These are phyloP conservation scores for Notocelia uddmanniana DNA, from an alignment of 2,888 invertebrate species.

Conservation along the genomic window DNA sequence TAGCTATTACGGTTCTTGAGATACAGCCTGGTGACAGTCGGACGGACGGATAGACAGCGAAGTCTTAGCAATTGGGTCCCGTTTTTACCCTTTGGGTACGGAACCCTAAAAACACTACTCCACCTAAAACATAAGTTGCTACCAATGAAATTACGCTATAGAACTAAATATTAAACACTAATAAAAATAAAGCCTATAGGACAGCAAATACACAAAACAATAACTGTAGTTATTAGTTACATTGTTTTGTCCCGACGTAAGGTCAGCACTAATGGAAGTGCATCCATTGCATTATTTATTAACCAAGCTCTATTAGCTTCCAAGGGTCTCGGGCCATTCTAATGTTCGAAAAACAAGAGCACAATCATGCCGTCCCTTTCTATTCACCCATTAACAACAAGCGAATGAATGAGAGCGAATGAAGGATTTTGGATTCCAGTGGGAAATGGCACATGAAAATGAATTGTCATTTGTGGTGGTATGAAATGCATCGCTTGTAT, in stretches of 20 bases:
- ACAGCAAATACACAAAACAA: neutral
- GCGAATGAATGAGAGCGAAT: neutral
- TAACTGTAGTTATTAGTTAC: conserved; percentile 9
- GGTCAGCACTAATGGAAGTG: conserved; percentile 6
- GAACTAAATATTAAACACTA: too few species aligned
- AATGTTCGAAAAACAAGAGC: neutral
- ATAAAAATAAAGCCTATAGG: neutral
- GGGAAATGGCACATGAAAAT: conserved; percentile 5
- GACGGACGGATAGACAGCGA: too few species aligned
- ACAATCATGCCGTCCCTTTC: neutral
- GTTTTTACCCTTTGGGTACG: too few species aligned
- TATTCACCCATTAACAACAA: neutral
- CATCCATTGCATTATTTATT: conserved; percentile 22
- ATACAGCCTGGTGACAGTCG: too few species aligned
- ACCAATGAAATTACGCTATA: too few species aligned
- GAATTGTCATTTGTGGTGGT: conserved; percentile 6
- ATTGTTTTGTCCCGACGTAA: conserved; percentile 23
- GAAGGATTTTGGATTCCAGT: neutral
- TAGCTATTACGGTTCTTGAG: too few species aligned
- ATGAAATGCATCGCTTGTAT: neutral
- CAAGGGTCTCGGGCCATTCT: neutral
- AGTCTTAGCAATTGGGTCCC: too few species aligned
- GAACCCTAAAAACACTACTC: too few species aligned
- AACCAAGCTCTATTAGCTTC: conserved; percentile 15
- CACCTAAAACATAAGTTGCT: too few species aligned